These are phyloP conservation scores for Empidonax alnorum DNA, from an alignment of 2,113 vertebrate genomes.

Conservation along the genomic window DNA sequence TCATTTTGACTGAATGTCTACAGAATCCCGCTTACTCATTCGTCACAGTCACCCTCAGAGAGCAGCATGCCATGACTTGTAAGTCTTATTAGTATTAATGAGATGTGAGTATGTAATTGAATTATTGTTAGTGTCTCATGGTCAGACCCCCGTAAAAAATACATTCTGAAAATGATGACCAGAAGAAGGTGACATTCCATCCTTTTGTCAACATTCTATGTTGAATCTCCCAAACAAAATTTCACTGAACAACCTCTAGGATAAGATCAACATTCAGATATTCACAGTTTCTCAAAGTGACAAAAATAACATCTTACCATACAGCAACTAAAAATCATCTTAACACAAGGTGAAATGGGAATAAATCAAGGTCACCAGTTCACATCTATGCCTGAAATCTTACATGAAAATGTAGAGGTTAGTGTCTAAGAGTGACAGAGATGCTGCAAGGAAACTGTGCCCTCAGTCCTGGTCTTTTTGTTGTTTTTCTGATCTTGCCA, in stretches of 20 bases:
- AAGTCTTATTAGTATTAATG: slow-evolving; percentile 18
- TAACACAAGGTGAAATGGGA: neutral
- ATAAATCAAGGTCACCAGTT: neutral
- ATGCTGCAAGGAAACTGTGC: neutral
- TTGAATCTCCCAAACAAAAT: neutral
- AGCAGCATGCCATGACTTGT: neutral
- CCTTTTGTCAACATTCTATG: neutral
- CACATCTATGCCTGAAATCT: neutral
- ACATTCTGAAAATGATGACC: neutral
- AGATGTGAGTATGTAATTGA: neutral
- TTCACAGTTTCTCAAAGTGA: neutral
- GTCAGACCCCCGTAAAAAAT: neutral
- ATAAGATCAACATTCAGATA: neutral
- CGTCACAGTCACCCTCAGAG: neutral
- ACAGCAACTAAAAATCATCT: neutral
- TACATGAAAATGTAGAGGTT: neutral
- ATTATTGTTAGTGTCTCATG: neutral
- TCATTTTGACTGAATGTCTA: slow-evolving; percentile 3
- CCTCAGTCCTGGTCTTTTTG: neutral
- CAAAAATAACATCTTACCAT: neutral
- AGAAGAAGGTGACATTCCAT: neutral
- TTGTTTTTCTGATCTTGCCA: neutral
- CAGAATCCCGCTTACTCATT: neutral
- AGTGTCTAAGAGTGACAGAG: neutral
- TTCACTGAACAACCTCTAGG: neutral